A percentile compares a stretch with the other conserved stretches of the same genome.
phyloP scores from a whole-genome alignment of 1,140 invertebrate species.

The Brachionus rubens region DNA sequence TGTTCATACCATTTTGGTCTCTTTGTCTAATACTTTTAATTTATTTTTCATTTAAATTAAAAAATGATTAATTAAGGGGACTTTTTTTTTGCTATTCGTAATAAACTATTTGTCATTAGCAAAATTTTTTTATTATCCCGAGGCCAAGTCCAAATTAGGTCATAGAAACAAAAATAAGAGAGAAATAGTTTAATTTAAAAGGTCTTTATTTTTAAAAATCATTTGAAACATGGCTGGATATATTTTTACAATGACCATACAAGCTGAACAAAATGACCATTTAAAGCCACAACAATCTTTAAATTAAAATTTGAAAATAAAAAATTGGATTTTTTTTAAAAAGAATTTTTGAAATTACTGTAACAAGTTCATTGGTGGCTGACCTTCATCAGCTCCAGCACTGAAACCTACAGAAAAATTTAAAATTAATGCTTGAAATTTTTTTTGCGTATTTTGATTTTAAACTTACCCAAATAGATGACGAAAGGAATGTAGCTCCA shows the following conservation, averaged over 20 bases:
- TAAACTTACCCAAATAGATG: constrained; percentile 29
- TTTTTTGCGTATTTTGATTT: not conserved
- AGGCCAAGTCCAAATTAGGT: too few species aligned
- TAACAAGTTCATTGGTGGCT: constrained; percentile 25
- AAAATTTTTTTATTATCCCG: too few species aligned
- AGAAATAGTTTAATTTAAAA: too few species aligned
- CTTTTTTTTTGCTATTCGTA: too few species aligned
- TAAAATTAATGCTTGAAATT: not conserved
- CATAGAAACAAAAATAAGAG: too few species aligned
- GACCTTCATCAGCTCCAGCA: constrained; percentile 42
- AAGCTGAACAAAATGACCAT: too few species aligned
- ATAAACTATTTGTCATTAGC: too few species aligned
- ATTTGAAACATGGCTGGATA: too few species aligned
- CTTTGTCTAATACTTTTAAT: constrained; percentile 5
- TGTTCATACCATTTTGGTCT: constrained; percentile 32
- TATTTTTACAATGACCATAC: too few species aligned
- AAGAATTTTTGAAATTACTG: constrained; percentile 12
- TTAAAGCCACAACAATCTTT: constrained; percentile 5
- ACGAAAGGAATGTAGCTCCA: constrained; percentile 44
- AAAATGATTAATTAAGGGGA: constrained; percentile 2
- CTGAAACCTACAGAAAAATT: constrained; percentile 3
- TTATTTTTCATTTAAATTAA: constrained; percentile 5
- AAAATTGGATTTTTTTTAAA: not conserved
- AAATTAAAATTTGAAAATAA: not conserved
- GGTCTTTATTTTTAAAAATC: too few species aligned